A percentile compares a stretch with the other conserved stretches of the same genome.
phyloP scores from a whole-genome alignment of 2,797 vertebrate genomes.

The Coregonus suidteri region DNA sequence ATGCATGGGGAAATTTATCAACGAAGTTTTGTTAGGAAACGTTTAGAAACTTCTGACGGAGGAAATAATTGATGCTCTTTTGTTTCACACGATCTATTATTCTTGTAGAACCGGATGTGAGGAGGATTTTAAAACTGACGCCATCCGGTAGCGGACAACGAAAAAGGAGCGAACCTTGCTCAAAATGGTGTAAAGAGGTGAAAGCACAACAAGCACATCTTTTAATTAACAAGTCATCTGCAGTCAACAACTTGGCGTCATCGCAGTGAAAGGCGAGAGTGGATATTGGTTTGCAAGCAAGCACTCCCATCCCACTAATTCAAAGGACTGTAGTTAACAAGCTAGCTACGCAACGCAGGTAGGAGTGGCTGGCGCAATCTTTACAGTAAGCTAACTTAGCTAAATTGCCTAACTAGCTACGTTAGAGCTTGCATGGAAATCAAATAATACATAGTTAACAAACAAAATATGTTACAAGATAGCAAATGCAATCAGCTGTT shows the following conservation, averaged over 20 bases:
- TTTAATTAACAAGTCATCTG: conserved; percentile 16
- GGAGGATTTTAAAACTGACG: too few relatives aligned
- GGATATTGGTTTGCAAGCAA: background rate
- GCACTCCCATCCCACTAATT: background rate
- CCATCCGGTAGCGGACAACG: too few relatives aligned
- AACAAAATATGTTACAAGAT: too few relatives aligned
- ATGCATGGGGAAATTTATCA: too few relatives aligned
- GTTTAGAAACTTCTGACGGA: too few relatives aligned
- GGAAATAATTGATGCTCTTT: too few relatives aligned
- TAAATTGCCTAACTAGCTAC: too few relatives aligned
- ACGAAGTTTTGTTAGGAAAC: too few relatives aligned
- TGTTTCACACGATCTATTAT: too few relatives aligned
- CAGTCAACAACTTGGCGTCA: background rate
- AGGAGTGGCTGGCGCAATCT: conserved; percentile 4
- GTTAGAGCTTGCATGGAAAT: too few relatives aligned
- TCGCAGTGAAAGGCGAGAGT: background rate
- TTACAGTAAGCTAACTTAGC: background rate
- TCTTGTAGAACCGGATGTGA: too few relatives aligned
- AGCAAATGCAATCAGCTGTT: background rate
- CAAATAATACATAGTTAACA: too few relatives aligned
- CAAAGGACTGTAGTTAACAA: conserved; percentile 11
- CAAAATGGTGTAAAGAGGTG: conserved; percentile 45
- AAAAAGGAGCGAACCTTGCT: background rate
- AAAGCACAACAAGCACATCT: conserved; percentile 8
- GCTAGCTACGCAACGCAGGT: conserved; percentile 21